Evolutionary conservation across 2,113 vertebrate genomes (phyloP).

Genomic region (Lates calcarifer): DNA sequence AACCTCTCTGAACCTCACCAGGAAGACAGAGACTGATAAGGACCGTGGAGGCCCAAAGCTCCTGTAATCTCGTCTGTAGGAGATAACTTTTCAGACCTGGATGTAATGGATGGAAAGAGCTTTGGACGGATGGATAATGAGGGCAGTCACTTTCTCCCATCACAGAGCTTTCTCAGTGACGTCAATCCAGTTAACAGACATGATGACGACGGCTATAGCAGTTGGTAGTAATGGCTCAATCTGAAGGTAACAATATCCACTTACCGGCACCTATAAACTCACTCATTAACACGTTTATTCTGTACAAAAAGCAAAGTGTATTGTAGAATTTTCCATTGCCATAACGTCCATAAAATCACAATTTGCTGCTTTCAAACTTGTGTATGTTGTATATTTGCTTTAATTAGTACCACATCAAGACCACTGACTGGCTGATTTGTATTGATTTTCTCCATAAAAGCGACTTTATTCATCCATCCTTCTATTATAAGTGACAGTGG

Average conservation of each 20-base stretch:
- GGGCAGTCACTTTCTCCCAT: constrained; percentile 21
- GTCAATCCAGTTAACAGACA: constrained; percentile 2
- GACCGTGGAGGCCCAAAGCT: constrained; percentile 27
- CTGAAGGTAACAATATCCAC: not conserved
- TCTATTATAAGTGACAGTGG: not conserved
- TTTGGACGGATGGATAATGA: constrained; percentile 34
- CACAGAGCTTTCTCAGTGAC: constrained; percentile 21
- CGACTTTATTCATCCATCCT: not conserved
- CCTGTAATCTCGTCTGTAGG: constrained; percentile 36
- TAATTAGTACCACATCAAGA: not conserved
- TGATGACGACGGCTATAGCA: not conserved
- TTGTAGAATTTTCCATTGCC: not conserved
- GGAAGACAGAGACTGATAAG: constrained; percentile 22
- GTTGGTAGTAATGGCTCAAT: not conserved
- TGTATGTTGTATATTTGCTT: not conserved
- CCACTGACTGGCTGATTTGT: not conserved
- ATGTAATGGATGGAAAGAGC: constrained; percentile 47
- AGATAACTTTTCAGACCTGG: constrained; percentile 46
- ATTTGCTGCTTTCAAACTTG: not conserved
- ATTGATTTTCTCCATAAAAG: not conserved
- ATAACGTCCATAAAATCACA: not conserved
- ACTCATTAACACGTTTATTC: not conserved
- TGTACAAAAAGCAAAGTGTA: too few species aligned
- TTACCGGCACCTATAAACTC: not conserved
- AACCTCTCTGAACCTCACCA: not conserved